These are phyloP conservation scores for Trachelus tabidus DNA, from an alignment of 2,888 invertebrate species.

Conservation along the genomic window DNA sequence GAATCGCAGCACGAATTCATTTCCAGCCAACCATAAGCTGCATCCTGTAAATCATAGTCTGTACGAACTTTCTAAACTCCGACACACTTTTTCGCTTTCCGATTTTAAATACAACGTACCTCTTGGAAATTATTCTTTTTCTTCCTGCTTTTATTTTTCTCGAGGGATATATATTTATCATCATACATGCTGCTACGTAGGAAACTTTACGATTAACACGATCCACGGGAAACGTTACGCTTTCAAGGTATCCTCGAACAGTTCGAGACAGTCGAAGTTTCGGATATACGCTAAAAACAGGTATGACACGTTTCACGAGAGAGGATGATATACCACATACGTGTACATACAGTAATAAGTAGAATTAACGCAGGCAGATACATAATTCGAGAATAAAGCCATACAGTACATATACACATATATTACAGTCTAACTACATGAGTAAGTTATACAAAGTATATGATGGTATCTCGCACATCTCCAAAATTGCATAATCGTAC, in stretches of 20 bases:
- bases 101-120: neutral
- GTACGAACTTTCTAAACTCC: neutral
- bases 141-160: too few relatives aligned
- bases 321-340: neutral
- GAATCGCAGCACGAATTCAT: constrained; percentile 16
- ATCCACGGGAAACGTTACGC: neutral
- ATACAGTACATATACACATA: neutral
- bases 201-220: neutral
- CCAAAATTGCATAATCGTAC: neutral
- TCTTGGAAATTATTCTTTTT: too few relatives aligned
- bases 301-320: neutral
- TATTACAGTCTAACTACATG: neutral
- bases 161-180: too few relatives aligned
- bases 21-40: constrained; percentile 9
- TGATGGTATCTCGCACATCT: neutral
- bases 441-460: neutral
- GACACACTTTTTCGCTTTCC: neutral
- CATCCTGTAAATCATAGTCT: neutral
- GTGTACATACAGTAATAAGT: neutral
- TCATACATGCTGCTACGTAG: neutral
- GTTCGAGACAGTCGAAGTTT: neutral
- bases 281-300: neutral
- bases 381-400: neutral
- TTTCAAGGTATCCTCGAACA: neutral
- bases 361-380: neutral